Conservation (phyloP, 2,888 invertebrate genomes). For the Melanophora roralis region DNA sequence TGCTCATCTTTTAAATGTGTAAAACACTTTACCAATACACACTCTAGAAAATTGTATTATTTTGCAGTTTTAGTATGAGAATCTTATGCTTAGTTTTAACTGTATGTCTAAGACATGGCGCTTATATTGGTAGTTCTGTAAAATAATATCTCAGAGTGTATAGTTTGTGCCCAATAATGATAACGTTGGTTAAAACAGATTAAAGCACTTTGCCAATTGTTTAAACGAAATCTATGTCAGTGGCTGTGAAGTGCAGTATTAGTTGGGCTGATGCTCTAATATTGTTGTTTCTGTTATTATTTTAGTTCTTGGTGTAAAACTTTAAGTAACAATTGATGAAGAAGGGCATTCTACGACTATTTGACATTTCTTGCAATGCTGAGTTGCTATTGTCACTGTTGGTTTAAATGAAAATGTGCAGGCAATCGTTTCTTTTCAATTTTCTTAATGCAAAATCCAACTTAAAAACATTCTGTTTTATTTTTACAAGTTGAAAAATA, state of each 20-base stretch:
- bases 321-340: slow-evolving; percentile 5
- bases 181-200: slow-evolving; percentile 50
- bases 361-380: slow-evolving; percentile 17
- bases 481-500: slow-evolving; percentile 13
- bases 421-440: neutral
- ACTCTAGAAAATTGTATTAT: neutral
- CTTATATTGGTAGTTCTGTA: neutral
- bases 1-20: neutral
- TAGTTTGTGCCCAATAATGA: slow-evolving; percentile 30
- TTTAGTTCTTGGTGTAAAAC: neutral
- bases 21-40: no score
- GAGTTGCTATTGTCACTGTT: slow-evolving; percentile 29
- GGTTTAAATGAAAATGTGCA: neutral
- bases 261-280: neutral
- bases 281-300: neutral
- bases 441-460: slow-evolving; percentile 4
- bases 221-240: slow-evolving; percentile 52
- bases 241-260: slow-evolving; percentile 39
- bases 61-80: neutral
- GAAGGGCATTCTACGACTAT: slow-evolving; percentile 11
- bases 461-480: neutral
- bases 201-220: slow-evolving; percentile 52
- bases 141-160: neutral
- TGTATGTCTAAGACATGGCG: neutral
- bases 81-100: neutral